phyloP scores from a whole-genome alignment of 2,797 vertebrate genomes.

The Sphenopsis melanotis region DNA sequence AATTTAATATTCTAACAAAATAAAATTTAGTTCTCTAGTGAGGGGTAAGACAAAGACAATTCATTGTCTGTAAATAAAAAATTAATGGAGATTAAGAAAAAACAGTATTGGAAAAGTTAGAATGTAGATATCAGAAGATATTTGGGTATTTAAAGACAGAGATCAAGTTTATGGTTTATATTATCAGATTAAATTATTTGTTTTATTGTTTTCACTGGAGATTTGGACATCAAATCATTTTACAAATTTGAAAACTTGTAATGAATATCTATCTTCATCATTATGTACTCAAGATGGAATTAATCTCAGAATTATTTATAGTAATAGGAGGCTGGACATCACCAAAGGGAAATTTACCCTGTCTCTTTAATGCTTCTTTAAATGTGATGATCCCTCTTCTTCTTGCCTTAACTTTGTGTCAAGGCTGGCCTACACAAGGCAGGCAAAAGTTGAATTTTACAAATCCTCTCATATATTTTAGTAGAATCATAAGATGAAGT shows the following conservation, averaged over 20 bases:
- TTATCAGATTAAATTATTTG: background rate
- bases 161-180: background rate
- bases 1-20: background rate
- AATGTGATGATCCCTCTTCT: background rate
- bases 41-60: background rate
- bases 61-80: background rate
- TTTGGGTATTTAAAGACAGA: background rate
- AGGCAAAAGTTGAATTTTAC: background rate
- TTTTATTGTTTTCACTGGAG: background rate
- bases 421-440: background rate
- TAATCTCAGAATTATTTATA: background rate
- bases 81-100: background rate
- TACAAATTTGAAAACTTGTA: background rate
- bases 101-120: background rate
- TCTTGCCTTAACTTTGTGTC: background rate
- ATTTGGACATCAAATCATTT: background rate
- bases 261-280: background rate
- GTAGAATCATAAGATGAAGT: background rate
- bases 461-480: background rate
- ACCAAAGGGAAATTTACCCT: background rate
- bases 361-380: background rate
- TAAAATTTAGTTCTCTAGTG: background rate
- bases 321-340: background rate
- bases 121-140: background rate
- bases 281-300: background rate